Evolutionary conservation across 2,888 invertebrate species (phyloP).

Genomic region (Nudaria mundana): DNA sequence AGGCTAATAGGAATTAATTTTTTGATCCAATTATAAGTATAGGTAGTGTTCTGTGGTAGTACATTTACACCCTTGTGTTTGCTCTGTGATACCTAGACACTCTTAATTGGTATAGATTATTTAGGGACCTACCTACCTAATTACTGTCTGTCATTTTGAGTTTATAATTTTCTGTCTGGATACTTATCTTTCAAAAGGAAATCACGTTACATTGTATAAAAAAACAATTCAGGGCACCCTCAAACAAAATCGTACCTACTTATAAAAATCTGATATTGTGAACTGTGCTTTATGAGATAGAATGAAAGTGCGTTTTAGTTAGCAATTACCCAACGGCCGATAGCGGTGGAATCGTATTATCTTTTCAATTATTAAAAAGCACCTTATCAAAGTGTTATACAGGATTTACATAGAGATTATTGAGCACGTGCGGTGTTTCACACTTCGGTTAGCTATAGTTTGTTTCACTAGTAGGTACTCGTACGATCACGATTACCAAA

Average conservation of each 20-base stretch:
- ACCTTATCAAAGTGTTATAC: slow-evolving; percentile 70
- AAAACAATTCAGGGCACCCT: background rate
- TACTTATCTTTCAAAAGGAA: background rate
- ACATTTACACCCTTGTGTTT: no score
- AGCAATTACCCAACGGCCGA: background rate
- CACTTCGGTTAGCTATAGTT: slow-evolving; percentile 13
- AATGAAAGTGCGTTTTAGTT: background rate
- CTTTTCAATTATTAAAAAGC: slow-evolving; percentile 75
- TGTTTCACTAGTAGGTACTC: no score
- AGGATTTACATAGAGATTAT: slow-evolving; percentile 70
- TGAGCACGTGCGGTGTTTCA: slow-evolving; percentile 57
- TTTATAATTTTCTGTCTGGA: no score
- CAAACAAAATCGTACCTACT: background rate
- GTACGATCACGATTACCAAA: no score
- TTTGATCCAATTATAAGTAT: no score
- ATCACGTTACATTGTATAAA: background rate
- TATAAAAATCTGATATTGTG: background rate
- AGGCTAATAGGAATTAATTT: no score
- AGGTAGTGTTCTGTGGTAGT: no score
- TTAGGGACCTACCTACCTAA: no score
- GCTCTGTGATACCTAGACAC: no score
- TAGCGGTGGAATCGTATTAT: slow-evolving; percentile 43
- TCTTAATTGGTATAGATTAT: no score
- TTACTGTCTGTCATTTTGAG: no score
- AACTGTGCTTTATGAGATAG: slow-evolving; percentile 3